Evolutionary conservation across 2,888 invertebrate genomes (phyloP).

Genomic region (Tenthredo distinguenda): DNA sequence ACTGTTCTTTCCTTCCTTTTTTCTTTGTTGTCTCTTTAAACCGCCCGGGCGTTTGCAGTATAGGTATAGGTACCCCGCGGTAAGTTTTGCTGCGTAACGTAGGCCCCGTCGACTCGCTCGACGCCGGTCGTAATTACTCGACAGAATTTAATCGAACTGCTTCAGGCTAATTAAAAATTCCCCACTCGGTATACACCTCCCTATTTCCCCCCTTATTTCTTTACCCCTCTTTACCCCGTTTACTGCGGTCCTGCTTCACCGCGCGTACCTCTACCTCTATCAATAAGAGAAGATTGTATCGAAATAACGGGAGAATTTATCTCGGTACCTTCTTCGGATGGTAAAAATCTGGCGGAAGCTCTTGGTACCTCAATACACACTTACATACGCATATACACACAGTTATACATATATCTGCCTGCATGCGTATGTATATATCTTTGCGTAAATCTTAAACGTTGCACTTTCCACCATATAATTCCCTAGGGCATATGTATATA

Average conservation of each 20-base stretch:
- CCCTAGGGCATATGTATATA: constrained; percentile 10
- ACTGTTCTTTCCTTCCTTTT: not conserved
- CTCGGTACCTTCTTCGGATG: constrained; percentile 61
- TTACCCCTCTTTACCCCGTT: not conserved
- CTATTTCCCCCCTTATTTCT: not conserved
- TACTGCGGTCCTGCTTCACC: not conserved
- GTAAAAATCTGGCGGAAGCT: constrained; percentile 40
- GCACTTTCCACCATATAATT: constrained; percentile 34
- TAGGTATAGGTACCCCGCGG: not conserved
- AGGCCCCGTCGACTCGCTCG: constrained; percentile 29
- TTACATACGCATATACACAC: not conserved
- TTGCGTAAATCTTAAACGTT: constrained; percentile 38
- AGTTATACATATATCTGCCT: not conserved
- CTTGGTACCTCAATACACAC: not conserved
- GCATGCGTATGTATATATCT: constrained; percentile 10
- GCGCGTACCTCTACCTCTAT: constrained; percentile 55
- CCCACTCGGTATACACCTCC: constrained; percentile 60
- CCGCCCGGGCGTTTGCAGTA: not conserved
- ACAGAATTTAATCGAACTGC: constrained; percentile 73
- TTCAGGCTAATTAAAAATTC: constrained; percentile 73
- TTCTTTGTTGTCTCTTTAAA: constrained; percentile 18
- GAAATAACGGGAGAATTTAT: constrained; percentile 68
- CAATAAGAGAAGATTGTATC: constrained; percentile 67
- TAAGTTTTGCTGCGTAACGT: constrained; percentile 55
- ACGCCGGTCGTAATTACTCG: constrained; percentile 69